Base-by-base conservation (phyloP, 2,797 vertebrate species). In the Brachymystax lenok region DNA sequence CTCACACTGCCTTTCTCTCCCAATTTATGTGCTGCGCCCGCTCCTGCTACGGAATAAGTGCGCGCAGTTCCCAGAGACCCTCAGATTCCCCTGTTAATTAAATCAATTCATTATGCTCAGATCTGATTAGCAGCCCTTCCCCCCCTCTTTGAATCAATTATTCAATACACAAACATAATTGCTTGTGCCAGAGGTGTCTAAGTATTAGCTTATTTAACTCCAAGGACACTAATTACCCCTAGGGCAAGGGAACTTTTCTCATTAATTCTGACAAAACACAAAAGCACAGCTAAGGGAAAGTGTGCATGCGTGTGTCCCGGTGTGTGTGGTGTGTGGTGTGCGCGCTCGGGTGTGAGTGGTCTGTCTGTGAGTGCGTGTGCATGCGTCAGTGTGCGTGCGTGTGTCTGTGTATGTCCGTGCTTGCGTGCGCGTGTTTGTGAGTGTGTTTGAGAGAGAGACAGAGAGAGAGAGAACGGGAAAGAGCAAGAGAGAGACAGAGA, bases 81-180 rank as follows among this genome's bases (percentile, higher is more conserved):
- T 94, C 94, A 96, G 97, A 98, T 97, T 97, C 98, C 97, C 98
- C 95, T 96, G 98, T 98, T 99, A 99, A 99, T 99, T 99, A 99
- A 99, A 99, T 99, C 97, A 99, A 99, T 99, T 99, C 98, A 99
- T 99, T 99, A 99, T 97, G 97, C 97, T 97, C 96, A 97, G 97
- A 99, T 99, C 98, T 99, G 98, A 99, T 99, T 99, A 99, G 97
- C 97, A 94, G 95, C 97, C 97, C 96, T 95, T 96, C 97, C 95
- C 96, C 96, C 96, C 96, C 95, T 95, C 96, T 98, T 98, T 98
- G 97, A 99, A 99, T 99, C 98, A 99, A 99, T 99, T 99, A 99
- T 99, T 99, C 98, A 99, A 99, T 99, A 99, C 98, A 98, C 98
- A 99, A 99, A 99, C 97, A 99, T 99, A 99, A 99, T 99, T 99